These are phyloP conservation scores for Zoanthus gigantus DNA, from an alignment of 92 coral and sea anemone genomes.

Conservation along the genomic window DNA sequence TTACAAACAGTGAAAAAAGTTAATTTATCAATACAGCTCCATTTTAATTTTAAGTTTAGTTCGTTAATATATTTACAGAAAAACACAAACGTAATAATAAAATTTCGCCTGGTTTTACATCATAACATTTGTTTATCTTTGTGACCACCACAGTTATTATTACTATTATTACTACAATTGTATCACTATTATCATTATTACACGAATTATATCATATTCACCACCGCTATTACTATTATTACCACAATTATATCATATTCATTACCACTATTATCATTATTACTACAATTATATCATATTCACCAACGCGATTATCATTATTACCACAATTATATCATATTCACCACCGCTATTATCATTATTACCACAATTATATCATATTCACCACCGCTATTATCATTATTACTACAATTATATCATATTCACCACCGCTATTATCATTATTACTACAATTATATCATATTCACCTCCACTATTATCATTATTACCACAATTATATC, in stretches of 20 bases:
- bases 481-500: neutral
- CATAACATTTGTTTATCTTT: no score
- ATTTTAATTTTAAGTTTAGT: neutral
- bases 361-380: no score
- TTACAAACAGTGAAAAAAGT: no score
- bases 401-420: neutral
- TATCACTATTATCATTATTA: neutral
- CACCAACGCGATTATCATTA: neutral
- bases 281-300: neutral
- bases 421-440: neutral
- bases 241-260: neutral
- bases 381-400: neutral
- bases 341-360: neutral
- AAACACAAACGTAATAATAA: no score
- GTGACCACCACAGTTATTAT: no score
- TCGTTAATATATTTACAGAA: no score
- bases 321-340: neutral
- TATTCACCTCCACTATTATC: neutral
- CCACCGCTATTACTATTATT: neutral
- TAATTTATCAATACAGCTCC: neutral
- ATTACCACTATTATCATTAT: neutral
- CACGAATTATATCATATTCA: neutral
- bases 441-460: no score
- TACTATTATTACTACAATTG: neutral
- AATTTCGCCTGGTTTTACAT: no score